A percentile compares a stretch with the other conserved stretches of the same genome.
Conservation (phyloP, 2,888 invertebrate genomes). For the Leptopilina syphax region DNA sequence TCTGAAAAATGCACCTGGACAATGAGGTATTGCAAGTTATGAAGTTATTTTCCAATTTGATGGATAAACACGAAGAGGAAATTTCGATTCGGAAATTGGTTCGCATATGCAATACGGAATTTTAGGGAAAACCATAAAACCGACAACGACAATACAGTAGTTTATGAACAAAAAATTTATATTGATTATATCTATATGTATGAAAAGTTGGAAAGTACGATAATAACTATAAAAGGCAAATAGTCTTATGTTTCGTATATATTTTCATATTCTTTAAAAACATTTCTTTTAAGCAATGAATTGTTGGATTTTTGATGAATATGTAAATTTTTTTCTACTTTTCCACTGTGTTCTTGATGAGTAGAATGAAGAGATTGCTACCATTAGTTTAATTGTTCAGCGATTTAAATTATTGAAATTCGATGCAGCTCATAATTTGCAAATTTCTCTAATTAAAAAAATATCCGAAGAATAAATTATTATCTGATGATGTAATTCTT, state of each 20-base stretch:
- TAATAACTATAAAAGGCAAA: not conserved
- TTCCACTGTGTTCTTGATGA: constrained; percentile 8
- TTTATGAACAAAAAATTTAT: no score
- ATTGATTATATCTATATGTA: no score
- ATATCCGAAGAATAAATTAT: not conserved
- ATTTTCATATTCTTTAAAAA: not conserved
- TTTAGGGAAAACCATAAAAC: no score
- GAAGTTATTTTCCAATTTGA: no score
- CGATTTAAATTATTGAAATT: constrained; percentile 33
- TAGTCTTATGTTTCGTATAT: not conserved
- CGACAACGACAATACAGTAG: no score
- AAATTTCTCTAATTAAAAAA: constrained; percentile 10
- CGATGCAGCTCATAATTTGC: constrained; percentile 35
- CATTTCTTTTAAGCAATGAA: not conserved
- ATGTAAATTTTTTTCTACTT: constrained; percentile 7
- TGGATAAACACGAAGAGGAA: no score
- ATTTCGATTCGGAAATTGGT: no score
- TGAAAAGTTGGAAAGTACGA: no score
- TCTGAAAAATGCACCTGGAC: no score
- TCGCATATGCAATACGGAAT: no score
- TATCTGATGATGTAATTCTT: no score
- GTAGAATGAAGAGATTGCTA: not conserved
- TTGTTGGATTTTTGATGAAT: constrained; percentile 10
- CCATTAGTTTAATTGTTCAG: constrained; percentile 32
- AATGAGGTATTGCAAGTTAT: no score